Conservation (phyloP, 2,113 vertebrate genomes). For the Hylia prasina region DNA sequence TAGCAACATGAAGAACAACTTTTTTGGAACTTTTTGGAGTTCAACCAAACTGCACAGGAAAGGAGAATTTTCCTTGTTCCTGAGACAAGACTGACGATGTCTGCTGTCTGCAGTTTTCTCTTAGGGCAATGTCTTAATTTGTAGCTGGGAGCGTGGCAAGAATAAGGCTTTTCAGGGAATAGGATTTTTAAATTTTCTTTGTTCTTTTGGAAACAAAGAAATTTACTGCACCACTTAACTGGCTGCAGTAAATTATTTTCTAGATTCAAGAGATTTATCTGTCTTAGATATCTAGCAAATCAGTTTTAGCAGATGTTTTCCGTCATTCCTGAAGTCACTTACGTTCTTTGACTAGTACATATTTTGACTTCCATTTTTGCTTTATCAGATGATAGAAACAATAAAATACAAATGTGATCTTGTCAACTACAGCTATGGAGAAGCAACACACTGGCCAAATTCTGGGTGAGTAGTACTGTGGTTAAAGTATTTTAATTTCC, state of each 20-base stretch:
- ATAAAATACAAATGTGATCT: slow-evolving; percentile 98
- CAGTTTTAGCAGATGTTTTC: neutral
- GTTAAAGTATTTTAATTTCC: neutral
- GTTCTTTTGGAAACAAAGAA: neutral
- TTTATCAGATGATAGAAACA: slow-evolving; percentile 94
- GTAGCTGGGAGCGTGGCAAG: neutral
- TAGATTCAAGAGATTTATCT: neutral
- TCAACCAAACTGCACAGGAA: neutral
- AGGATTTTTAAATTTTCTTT: neutral
- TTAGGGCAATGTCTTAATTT: neutral
- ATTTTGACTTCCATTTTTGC: slow-evolving; percentile 38
- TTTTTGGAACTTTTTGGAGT: neutral
- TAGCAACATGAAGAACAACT: neutral
- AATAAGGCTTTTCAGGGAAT: neutral
- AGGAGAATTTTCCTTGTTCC: neutral
- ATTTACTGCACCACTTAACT: neutral
- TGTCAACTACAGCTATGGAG: slow-evolving; percentile 98
- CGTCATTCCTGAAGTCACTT: neutral
- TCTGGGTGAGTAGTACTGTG: slow-evolving; percentile 81
- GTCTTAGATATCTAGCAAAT: neutral
- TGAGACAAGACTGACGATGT: neutral
- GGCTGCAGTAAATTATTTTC: neutral
- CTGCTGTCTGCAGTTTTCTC: neutral
- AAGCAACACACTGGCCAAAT: slow-evolving; percentile 99
- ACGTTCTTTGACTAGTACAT: neutral